phyloP scores from a whole-genome alignment of 1,140 invertebrate species.

The Listronotus bonariensis region DNA sequence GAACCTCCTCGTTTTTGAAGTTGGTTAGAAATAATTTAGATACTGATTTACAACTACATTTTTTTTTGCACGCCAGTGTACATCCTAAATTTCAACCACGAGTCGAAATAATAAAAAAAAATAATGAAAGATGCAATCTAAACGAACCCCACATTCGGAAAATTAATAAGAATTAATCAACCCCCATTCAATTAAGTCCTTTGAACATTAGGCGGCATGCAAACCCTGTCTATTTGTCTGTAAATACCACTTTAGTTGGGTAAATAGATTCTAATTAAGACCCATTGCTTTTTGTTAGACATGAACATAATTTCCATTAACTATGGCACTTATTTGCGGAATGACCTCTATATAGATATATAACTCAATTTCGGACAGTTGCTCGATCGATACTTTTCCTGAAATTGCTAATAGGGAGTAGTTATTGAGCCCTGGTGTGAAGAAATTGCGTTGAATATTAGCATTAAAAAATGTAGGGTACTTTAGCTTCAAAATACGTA shows the following conservation, averaged over 20 bases:
- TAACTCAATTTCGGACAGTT: not conserved
- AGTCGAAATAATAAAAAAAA: too few relatives aligned
- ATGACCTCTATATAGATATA: slow-evolving; percentile 1
- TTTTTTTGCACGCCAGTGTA: too few relatives aligned
- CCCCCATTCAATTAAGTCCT: slow-evolving; percentile 23
- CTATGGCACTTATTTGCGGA: slow-evolving; percentile 4
- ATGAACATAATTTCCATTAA: slow-evolving; percentile 20
- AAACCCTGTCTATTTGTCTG: slow-evolving; percentile 13
- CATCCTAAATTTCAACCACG: too few relatives aligned
- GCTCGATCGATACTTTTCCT: not conserved
- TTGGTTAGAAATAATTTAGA: too few relatives aligned
- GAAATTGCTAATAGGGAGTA: not conserved
- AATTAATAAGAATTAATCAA: slow-evolving; percentile 22
- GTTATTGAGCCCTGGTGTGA: too few relatives aligned
- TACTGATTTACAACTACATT: too few relatives aligned
- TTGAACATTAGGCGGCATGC: slow-evolving; percentile 16
- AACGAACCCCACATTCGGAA: slow-evolving; percentile 10
- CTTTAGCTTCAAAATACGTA: too few relatives aligned
- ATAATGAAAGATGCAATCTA: not conserved
- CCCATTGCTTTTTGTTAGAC: slow-evolving; percentile 13
- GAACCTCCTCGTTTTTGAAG: too few relatives aligned
- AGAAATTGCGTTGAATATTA: too few relatives aligned
- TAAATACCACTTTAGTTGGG: slow-evolving; percentile 11
- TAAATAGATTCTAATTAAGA: slow-evolving; percentile 22
- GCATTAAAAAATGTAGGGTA: too few relatives aligned